These are phyloP conservation scores for Drosophila silvestris DNA, from an alignment of 2,888 invertebrate genomes.

Conservation along the genomic window DNA sequence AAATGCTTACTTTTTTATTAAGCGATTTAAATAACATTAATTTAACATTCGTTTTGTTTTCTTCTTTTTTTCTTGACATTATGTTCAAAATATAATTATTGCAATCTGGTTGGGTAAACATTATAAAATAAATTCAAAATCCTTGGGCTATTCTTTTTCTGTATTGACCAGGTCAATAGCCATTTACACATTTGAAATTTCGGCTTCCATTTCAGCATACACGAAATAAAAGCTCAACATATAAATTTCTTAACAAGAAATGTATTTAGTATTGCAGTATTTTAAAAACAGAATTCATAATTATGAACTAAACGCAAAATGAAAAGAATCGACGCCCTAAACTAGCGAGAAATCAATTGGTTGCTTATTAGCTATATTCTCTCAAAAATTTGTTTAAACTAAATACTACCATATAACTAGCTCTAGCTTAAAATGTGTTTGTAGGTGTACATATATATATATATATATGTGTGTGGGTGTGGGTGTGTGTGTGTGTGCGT, in stretches of 20 bases:
- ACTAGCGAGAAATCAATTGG: constrained; percentile 62
- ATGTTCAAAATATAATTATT: background rate
- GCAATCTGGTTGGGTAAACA: background rate
- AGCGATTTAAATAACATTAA: background rate
- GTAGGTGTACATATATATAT: background rate
- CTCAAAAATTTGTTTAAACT: constrained; percentile 65
- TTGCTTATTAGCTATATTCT: constrained; percentile 67
- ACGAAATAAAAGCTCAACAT: constrained; percentile 35
- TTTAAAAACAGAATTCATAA: constrained; percentile 50
- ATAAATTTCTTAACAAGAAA: constrained; percentile 61
- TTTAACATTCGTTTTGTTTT: constrained; percentile 20
- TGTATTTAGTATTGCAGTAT: constrained; percentile 75
- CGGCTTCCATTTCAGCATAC: constrained; percentile 35
- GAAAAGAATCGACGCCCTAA: constrained; percentile 43
- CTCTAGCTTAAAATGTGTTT: constrained; percentile 70
- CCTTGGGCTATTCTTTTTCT: background rate
- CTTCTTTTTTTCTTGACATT: background rate
- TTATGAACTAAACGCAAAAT: constrained; percentile 49
- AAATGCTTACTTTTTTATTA: constrained; percentile 4
- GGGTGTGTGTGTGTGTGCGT: background rate
- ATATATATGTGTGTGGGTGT: background rate
- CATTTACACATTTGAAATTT: background rate
- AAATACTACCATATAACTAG: constrained; percentile 56
- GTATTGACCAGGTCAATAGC: background rate
- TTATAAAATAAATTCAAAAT: background rate